Percentiles rank a stretch among this genome's conserved stretches.
phyloP scores from a whole-genome alignment of 2,888 invertebrate species.

The Argynnis bischoffii region DNA sequence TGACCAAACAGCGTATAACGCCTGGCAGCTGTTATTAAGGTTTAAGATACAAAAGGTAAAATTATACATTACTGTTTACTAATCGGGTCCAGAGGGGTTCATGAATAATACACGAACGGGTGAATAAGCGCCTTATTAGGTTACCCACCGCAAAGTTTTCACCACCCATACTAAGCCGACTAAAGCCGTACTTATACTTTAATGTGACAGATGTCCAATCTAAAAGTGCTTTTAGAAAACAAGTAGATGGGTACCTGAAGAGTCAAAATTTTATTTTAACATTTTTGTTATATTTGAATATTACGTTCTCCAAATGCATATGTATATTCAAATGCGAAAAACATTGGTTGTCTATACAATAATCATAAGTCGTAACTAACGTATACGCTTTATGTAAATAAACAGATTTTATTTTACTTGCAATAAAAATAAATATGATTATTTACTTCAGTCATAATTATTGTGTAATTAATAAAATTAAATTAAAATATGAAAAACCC shows the following conservation, averaged over 20 bases:
- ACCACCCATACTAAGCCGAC: conserved; percentile 24
- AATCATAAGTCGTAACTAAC: too few relatives aligned
- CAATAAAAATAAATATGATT: too few relatives aligned
- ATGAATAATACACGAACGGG: conserved; percentile 44
- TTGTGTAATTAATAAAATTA: too few relatives aligned
- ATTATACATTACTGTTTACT: conserved; percentile 37
- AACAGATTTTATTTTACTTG: too few relatives aligned
- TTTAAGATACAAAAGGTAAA: conserved; percentile 36
- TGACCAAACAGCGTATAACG: conserved; percentile 12
- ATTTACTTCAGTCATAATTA: too few relatives aligned
- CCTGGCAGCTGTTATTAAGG: conserved; percentile 28
- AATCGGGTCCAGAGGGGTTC: conserved; percentile 38
- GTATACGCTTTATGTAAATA: too few relatives aligned
- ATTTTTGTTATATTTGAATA: too few relatives aligned
- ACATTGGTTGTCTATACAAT: too few relatives aligned
- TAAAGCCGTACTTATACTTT: conserved; percentile 21
- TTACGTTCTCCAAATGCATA: too few relatives aligned
- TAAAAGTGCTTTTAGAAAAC: conserved; percentile 7
- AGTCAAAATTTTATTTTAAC: too few relatives aligned
- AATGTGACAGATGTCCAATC: conserved; percentile 17
- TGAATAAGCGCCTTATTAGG: conserved; percentile 38
- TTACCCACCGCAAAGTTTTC: conserved; percentile 32
- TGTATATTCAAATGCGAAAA: too few relatives aligned
- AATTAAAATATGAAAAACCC: too few relatives aligned
- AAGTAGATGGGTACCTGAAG: not conserved